Base-by-base conservation (phyloP, 1,140 invertebrate genomes). In the Drosophila equinoxialis region DNA sequence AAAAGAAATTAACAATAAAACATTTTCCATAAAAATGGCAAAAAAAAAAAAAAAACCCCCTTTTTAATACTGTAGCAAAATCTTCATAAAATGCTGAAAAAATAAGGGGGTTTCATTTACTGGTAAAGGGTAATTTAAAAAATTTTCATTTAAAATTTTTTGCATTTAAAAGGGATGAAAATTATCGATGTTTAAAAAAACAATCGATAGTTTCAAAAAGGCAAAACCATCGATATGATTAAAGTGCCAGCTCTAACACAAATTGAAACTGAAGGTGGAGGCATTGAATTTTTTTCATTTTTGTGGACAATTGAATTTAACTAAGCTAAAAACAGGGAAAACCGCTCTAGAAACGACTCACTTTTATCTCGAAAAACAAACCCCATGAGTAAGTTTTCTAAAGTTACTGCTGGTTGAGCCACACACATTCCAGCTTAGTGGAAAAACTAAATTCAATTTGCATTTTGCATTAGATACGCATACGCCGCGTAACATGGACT, bases 401-500 rank as follows among this genome's bases (percentile, higher is more conserved):
- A 51, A 23, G 17, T 51, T 23, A 0, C 0, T 23, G 45, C 17
- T 51, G 20, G 17, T 26, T 26, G 23, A 23, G 20, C 20, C 6
- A 20, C 10, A 51, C 30, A 30, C 30, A 30, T 30, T 2, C 45
- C 45, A 51, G 0, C 17, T 10, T 10, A 10, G 14, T 23, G 10
- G 17, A 51, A 51, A 51, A 51, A 51, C 2, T 51, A 10, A 13
- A 39, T 13, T 13, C 26, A 75, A 76, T 74, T 74, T 64, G 30
- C 73, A 23, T 59, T 70, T 70, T n/a, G 61, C n/a, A 70, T 76
- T 65, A 75, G 72, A 76, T 55, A 74, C 70, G 76, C 76, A 58
- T 62, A 81, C 72, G 42, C 79, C 89, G 77, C 75, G 60, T 62
- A 79, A 77, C 48, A 82, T 89, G 74, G 77, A 89, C 26, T 90